Evolutionary conservation across 64 coral and sea anemone genomes (phyloP), one percentile per base, ranked within the genome.

Genomic region (Anthopleura sola): DNA sequence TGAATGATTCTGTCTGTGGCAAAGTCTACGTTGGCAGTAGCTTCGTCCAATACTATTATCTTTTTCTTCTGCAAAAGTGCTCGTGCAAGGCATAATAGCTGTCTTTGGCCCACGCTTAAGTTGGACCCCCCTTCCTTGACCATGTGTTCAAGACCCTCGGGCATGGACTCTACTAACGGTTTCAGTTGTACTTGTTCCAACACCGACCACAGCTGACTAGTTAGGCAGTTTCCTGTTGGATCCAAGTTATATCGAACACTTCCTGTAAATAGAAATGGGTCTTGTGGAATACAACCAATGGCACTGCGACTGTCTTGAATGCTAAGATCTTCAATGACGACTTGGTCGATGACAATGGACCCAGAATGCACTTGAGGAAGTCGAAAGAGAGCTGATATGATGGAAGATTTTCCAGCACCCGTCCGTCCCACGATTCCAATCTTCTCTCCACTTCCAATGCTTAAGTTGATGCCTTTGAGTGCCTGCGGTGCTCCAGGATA

Each of bases 101-200:
- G 82, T 36, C 82, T 84, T 83, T 83, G 49, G 31, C 82, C 82
- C 21, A 84, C 82, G 33, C 82, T 84, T 6, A 84, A 58, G 82
- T 60, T 84, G 21, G 49, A 31, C 21, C 82, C 82, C 60, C 48
- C 55, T 53, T 57, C 82, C 20, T 36, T 37, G 33, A 84, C 31
- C 48, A 53, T 24, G 32, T 24, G 33, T n/a, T 84, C 82, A 26
- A 84, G 47, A 53, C 55, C 49, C 18, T 57, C 54, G 49, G 49
- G 40, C 18, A 84, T 23, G 12, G 24, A 36, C 33, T 53, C 51
- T 16, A 84, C 53, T 8, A 20, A 84, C 34, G 21, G 11, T 20
- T 84, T 51, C 9, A 84, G 32, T 15, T 84, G 49, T 5, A 84
- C 82, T 84, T 84, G 44, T 12, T 84, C 82, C 8, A 84, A 57